These are phyloP conservation scores for Recurvirostra avosetta DNA, from an alignment of 2,113 vertebrate genomes.

Conservation along the genomic window DNA sequence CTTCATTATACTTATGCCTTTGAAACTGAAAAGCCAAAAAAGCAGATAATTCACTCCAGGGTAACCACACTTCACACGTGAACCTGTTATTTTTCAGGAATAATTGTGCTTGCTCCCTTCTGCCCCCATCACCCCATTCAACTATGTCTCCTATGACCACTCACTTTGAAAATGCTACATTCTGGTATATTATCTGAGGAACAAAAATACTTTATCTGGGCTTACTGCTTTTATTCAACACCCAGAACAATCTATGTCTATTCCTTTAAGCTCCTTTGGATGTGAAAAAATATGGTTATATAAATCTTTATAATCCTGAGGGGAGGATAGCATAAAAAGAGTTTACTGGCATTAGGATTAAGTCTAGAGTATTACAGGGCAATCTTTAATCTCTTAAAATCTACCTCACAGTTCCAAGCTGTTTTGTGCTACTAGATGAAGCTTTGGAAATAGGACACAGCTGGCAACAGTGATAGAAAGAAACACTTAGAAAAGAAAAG, in stretches of 20 bases:
- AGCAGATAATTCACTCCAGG: not conserved
- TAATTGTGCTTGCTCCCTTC: not conserved
- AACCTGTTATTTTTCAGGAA: not conserved
- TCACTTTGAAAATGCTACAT: not conserved
- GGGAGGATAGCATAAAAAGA: constrained; percentile 22
- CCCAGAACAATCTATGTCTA: constrained; percentile 52
- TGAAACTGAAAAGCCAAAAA: not conserved
- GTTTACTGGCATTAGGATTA: constrained; percentile 59
- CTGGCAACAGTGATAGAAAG: constrained; percentile 22
- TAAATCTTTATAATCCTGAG: constrained; percentile 57
- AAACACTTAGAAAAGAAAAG: not conserved
- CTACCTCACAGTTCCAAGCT: constrained; percentile 48
- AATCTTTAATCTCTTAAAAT: constrained; percentile 65
- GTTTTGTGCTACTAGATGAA: constrained; percentile 1
- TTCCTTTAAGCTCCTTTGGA: constrained; percentile 64
- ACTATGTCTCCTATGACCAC: not conserved
- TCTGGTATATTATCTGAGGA: constrained; percentile 11
- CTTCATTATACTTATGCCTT: not conserved
- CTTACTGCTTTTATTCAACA: constrained; percentile 61
- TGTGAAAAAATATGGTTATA: constrained; percentile 66
- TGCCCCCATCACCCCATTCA: not conserved
- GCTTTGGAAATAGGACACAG: constrained; percentile 64
- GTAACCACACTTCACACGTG: not conserved
- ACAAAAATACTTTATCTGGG: constrained; percentile 15
- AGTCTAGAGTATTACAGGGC: constrained; percentile 21